phyloP scores from a whole-genome alignment of 2,888 invertebrate genomes.

The Agrochola lychnidis region DNA sequence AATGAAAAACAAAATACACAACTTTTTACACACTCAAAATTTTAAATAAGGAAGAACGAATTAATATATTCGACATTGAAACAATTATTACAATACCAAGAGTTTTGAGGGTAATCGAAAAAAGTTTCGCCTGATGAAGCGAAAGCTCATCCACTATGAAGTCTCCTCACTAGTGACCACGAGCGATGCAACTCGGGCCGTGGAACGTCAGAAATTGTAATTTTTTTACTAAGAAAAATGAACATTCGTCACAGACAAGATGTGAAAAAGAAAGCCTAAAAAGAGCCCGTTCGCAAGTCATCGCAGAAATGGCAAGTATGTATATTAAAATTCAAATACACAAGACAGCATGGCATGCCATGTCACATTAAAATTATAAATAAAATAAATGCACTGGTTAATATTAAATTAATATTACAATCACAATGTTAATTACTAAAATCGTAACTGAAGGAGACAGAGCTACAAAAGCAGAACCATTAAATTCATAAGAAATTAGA shows the following conservation, averaged over 20 bases:
- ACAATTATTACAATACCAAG: too few species aligned
- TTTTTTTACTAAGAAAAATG: neutral
- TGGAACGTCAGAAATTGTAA: neutral
- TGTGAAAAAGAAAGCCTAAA: too few species aligned
- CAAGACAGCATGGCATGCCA: conserved; percentile 22
- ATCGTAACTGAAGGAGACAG: conserved; percentile 54
- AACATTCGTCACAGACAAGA: neutral
- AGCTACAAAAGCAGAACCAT: neutral
- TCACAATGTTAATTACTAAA: conserved; percentile 45
- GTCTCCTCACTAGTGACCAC: neutral
- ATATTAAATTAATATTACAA: conserved; percentile 62
- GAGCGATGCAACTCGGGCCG: neutral
- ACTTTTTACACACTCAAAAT: neutral
- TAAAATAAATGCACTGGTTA: conserved; percentile 76
- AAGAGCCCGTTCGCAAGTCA: conserved; percentile 30
- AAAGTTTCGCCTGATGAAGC: too few species aligned
- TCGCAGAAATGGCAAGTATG: conserved; percentile 37
- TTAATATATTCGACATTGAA: too few species aligned
- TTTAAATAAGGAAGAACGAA: neutral
- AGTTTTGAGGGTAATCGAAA: too few species aligned
- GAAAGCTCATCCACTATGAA: too few species aligned
- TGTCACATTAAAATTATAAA: conserved; percentile 60
- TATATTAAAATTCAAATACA: conserved; percentile 55
- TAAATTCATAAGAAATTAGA: neutral
- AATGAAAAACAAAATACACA: neutral